Evolutionary conservation across 2,113 vertebrate genomes (phyloP).

Genomic region (Burhinus oedicnemus): DNA sequence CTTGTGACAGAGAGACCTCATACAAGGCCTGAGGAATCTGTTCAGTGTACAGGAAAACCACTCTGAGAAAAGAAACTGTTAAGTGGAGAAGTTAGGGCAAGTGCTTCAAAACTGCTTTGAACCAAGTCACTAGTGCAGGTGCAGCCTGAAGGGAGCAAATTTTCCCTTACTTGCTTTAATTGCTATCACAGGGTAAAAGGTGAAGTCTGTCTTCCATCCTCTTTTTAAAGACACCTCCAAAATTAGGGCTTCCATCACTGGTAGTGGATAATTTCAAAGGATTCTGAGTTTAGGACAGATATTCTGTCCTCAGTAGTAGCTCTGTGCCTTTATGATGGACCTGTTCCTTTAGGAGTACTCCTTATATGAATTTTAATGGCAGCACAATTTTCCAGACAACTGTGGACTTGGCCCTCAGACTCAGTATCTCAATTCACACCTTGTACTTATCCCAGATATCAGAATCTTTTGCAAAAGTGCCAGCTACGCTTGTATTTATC

Average conservation of each 20-base stretch:
- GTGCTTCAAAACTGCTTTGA: not conserved
- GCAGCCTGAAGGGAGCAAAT: not conserved
- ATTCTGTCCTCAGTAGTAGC: not conserved
- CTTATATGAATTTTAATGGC: not conserved
- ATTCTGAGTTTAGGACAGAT: not conserved
- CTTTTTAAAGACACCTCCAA: not conserved
- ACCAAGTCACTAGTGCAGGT: not conserved
- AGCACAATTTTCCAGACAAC: not conserved
- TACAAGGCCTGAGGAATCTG: not conserved
- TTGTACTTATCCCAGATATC: not conserved
- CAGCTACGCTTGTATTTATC: not conserved
- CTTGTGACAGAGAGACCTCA: not conserved
- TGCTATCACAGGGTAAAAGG: fast-evolving
- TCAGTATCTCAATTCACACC: not conserved
- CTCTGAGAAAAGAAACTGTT: not conserved
- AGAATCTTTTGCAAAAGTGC: not conserved
- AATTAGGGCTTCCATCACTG: not conserved
- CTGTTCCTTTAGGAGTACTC: not conserved
- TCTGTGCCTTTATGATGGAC: not conserved
- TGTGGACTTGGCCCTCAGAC: not conserved
- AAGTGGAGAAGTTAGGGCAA: not conserved
- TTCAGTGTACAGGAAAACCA: not conserved
- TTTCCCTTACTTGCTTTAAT: not conserved
- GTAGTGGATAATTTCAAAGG: not conserved
- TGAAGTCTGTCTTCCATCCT: not conserved